These are phyloP conservation scores for Tetramorium bicarinatum DNA, from an alignment of 2,888 invertebrate species.

Conservation along the genomic window DNA sequence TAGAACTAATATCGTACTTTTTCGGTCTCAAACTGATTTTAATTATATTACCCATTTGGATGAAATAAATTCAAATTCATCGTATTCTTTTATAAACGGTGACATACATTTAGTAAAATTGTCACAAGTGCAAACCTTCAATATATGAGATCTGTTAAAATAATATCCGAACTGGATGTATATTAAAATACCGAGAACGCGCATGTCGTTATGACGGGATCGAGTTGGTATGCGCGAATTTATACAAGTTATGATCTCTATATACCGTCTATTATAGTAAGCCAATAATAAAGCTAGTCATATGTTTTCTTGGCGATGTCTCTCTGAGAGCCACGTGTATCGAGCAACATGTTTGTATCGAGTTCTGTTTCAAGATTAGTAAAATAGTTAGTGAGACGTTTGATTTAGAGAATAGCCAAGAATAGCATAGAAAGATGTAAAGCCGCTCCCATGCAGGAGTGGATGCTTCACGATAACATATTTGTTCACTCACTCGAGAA, in stretches of 20 bases:
- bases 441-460: background rate
- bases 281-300: background rate
- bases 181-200: background rate
- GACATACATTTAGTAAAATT: background rate
- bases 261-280: background rate
- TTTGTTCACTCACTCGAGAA: background rate
- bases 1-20: background rate
- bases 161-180: background rate
- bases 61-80: background rate
- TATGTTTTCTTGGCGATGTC: background rate
- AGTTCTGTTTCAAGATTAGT: background rate
- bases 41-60: background rate
- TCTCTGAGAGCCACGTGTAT: background rate
- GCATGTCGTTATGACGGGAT: background rate
- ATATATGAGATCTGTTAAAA: background rate
- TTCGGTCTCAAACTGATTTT: background rate
- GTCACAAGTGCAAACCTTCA: background rate
- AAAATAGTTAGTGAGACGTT: background rate
- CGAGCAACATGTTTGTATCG: background rate
- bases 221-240: background rate
- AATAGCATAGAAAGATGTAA: background rate
- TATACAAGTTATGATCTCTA: background rate
- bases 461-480: background rate
- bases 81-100: background rate
- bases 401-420: background rate